These are phyloP conservation scores for Tineola bisselliella DNA, from an alignment of 2,888 invertebrate species.

Conservation along the genomic window DNA sequence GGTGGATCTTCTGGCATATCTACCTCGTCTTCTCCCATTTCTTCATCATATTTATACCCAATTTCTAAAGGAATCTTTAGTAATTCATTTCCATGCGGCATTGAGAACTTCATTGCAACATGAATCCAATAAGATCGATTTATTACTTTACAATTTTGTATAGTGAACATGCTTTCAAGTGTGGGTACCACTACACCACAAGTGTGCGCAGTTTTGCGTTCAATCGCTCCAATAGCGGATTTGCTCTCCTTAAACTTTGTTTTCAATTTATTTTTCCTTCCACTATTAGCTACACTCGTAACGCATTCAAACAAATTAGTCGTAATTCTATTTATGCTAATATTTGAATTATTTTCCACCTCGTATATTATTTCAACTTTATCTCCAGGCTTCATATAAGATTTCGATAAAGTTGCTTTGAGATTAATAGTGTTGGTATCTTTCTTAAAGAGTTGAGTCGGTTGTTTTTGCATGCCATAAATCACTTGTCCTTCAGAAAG, in stretches of 20 bases:
- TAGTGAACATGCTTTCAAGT: not conserved
- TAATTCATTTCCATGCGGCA: constrained; percentile 18
- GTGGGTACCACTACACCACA: not conserved
- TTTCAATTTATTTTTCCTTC: not conserved
- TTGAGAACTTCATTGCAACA: constrained; percentile 19
- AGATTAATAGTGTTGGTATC: constrained; percentile 15
- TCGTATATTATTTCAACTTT: constrained; percentile 13
- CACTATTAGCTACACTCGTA: not conserved
- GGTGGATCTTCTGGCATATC: not conserved
- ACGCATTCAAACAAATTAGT: constrained; percentile 7
- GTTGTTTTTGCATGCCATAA: not conserved
- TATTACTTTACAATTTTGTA: constrained; percentile 13
- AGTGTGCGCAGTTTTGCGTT: not conserved
- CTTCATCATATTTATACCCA: constrained; percentile 2
- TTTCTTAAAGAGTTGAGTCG: not conserved
- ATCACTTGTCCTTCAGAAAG: not conserved
- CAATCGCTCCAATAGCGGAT: not conserved
- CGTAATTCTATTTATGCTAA: constrained; percentile 13
- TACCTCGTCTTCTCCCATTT: not conserved
- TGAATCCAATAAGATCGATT: constrained; percentile 19
- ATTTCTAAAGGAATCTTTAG: constrained; percentile 10
- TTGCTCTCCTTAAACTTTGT: not conserved
- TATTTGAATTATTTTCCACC: constrained; percentile 14
- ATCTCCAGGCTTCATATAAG: constrained; percentile 10
- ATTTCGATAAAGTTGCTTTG: constrained; percentile 18